phyloP scores from a whole-genome alignment of 2,888 invertebrate species.

The Muschampia plurimacula region DNA sequence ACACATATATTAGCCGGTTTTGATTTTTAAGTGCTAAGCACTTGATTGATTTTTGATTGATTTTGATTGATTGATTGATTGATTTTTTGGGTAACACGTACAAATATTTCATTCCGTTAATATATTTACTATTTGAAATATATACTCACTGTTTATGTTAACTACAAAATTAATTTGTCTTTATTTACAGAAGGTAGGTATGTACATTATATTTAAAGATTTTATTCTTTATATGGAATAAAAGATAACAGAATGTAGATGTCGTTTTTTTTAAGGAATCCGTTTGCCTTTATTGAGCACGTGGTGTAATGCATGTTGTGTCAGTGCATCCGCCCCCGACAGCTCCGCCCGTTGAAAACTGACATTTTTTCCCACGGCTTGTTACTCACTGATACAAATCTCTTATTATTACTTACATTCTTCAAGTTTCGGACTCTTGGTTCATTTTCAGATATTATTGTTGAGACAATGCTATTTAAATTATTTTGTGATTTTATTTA shows the following conservation, averaged over 20 bases:
- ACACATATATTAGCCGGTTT: neutral
- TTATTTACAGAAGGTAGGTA: no score
- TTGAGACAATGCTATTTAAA: neutral
- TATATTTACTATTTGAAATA: no score
- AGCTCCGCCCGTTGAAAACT: slow-evolving; percentile 65
- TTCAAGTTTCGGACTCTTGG: slow-evolving; percentile 11
- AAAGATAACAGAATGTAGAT: neutral
- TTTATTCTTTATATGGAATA: neutral
- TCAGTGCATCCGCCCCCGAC: slow-evolving; percentile 71
- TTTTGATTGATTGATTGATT: no score
- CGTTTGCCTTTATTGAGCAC: slow-evolving; percentile 44
- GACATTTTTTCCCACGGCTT: slow-evolving; percentile 79
- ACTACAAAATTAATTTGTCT: no score
- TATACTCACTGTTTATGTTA: no score
- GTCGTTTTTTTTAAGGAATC: slow-evolving; percentile 28
- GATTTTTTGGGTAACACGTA: no score
- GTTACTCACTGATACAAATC: slow-evolving; percentile 68
- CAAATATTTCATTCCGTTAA: no score
- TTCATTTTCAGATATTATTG: slow-evolving; percentile 2
- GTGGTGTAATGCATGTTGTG: slow-evolving; percentile 67
- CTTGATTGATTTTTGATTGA: no score
- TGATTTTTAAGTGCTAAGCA: no score
- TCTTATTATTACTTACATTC: slow-evolving; percentile 51
- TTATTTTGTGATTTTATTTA: slow-evolving; percentile 17
- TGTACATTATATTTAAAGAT: no score